Evolutionary conservation across 1,140 invertebrate species (phyloP).

Genomic region (Adoxophyes honmai): DNA sequence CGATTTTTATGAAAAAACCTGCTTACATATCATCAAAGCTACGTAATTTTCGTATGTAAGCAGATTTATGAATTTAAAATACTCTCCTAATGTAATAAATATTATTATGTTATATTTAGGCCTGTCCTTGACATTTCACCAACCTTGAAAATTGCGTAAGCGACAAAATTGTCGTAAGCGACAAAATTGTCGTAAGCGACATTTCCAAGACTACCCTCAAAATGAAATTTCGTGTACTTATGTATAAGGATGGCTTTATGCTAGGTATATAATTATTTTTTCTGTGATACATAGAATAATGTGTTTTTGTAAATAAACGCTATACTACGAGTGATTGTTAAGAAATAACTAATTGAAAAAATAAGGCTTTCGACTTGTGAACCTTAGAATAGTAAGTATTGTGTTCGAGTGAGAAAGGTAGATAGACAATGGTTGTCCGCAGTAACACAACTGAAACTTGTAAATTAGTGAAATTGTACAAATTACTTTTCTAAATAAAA

Average conservation of each 20-base stretch:
- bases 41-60: conserved; percentile 13
- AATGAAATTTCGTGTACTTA: too few species aligned
- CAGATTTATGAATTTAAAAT: conserved; percentile 14
- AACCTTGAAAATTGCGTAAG: too few species aligned
- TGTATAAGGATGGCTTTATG: conserved; percentile 1
- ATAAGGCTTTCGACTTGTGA: conserved; percentile 61
- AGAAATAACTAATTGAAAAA: conserved; percentile 27
- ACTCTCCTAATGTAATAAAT: conserved; percentile 7
- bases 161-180: too few species aligned
- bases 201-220: too few species aligned
- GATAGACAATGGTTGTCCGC: conserved; percentile 36
- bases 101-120: background rate
- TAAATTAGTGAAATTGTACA: conserved; percentile 71
- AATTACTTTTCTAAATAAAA: conserved; percentile 74
- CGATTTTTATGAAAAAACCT: background rate
- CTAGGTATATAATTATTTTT: conserved; percentile 68
- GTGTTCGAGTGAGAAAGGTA: conserved; percentile 50
- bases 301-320: conserved; percentile 60
- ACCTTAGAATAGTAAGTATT: conserved; percentile 37
- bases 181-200: too few species aligned
- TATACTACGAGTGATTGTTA: conserved; percentile 40
- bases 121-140: background rate
- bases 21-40: conserved; percentile 12
- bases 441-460: conserved; percentile 25
- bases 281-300: conserved; percentile 74